These are phyloP conservation scores for Elmis aenea DNA, from an alignment of 2,888 invertebrate genomes.

Conservation along the genomic window DNA sequence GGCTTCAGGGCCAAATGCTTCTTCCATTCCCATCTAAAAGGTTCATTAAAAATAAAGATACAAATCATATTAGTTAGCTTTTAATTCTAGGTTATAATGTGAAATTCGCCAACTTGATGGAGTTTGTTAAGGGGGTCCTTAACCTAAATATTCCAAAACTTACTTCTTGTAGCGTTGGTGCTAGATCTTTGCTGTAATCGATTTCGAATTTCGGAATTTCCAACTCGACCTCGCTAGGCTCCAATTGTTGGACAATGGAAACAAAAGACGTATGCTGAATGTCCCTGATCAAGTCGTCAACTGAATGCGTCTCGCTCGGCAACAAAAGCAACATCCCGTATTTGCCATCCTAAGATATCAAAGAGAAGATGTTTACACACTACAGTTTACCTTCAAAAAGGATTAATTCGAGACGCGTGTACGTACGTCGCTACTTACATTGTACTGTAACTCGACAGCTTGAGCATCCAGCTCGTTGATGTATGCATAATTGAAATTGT, in stretches of 20 bases:
- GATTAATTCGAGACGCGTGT: too few relatives aligned
- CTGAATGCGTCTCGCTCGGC: slow-evolving; percentile 51
- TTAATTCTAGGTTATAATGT: too few relatives aligned
- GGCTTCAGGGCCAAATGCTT: slow-evolving; percentile 53
- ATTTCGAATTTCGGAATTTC: slow-evolving; percentile 59
- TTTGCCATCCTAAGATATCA: slow-evolving; percentile 54
- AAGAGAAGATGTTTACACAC: too few relatives aligned
- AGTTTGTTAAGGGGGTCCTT: too few relatives aligned
- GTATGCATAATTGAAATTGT: slow-evolving; percentile 57
- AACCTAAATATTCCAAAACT: too few relatives aligned
- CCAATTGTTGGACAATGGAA: slow-evolving; percentile 47
- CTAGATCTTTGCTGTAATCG: slow-evolving; percentile 53
- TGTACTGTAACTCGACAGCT: slow-evolving; percentile 68
- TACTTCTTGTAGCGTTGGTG: slow-evolving; percentile 48
- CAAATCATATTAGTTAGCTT: too few relatives aligned
- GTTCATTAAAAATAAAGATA: too few relatives aligned
- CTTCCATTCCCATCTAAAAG: slow-evolving; percentile 55
- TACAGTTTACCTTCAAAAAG: too few relatives aligned
- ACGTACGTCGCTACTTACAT: too few relatives aligned
- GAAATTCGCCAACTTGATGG: too few relatives aligned
- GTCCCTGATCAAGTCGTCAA: slow-evolving; percentile 52
- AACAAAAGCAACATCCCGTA: slow-evolving; percentile 61
- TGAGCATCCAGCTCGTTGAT: slow-evolving; percentile 61
- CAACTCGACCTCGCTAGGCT: slow-evolving; percentile 51
- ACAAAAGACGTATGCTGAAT: slow-evolving; percentile 53